Evolutionary conservation across 2,888 invertebrate species (phyloP).

Genomic region (Apoderus coryli): DNA sequence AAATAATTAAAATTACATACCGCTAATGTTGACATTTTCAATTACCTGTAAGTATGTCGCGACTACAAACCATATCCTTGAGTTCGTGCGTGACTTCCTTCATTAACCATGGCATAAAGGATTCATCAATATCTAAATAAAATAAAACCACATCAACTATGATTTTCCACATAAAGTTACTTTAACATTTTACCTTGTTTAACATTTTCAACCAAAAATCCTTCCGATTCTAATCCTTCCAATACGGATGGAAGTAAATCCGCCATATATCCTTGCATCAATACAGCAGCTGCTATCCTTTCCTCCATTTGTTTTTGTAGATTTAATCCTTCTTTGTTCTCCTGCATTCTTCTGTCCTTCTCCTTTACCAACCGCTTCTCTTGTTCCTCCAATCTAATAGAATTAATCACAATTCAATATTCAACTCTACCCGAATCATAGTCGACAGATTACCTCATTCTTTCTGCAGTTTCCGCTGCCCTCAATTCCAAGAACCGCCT

Average conservation of each 20-base stretch:
- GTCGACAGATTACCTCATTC: slow-evolving; percentile 12
- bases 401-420: no score
- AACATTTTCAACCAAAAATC: slow-evolving; percentile 47
- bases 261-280: slow-evolving; percentile 76
- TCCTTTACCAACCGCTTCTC: slow-evolving; percentile 53
- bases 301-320: slow-evolving; percentile 64
- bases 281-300: slow-evolving; percentile 58
- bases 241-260: slow-evolving; percentile 74
- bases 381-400: slow-evolving; percentile 62
- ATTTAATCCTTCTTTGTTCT: slow-evolving; percentile 47
- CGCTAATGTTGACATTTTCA: no score
- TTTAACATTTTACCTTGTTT: slow-evolving; percentile 37
- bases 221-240: slow-evolving; percentile 63
- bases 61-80: slow-evolving; percentile 64
- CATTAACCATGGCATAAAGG: slow-evolving; percentile 79
- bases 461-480: slow-evolving; percentile 69
- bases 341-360: slow-evolving; percentile 57
- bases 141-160: neutral
- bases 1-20: no score
- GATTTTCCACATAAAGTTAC: neutral
- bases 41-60: slow-evolving; percentile 63
- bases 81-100: slow-evolving; percentile 68
- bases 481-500: slow-evolving; percentile 55
- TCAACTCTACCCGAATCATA: neutral
- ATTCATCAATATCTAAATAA: slow-evolving; percentile 55